Evolutionary conservation across 1,140 invertebrate genomes (phyloP), one percentile per base, ranked within the genome.

Genomic region (Proctacanthus coquilletti): DNA sequence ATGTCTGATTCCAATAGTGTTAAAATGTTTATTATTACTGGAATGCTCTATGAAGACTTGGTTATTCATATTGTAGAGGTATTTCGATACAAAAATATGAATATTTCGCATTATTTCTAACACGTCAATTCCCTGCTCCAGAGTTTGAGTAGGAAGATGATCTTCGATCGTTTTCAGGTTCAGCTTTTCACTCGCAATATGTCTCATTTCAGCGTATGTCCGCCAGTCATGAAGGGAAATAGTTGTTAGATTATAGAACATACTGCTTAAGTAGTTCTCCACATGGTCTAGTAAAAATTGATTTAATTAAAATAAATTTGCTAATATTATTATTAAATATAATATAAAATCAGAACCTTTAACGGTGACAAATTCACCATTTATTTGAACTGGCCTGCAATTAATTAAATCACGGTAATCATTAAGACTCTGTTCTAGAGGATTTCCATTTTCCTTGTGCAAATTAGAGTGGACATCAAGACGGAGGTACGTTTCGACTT

Each of bases 71-170:
- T 98, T 98, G 56, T 99, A 99, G 10, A 84, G 62, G 63, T 92
- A 98, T 43, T 83, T 82, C 0, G 84, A 77, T 4, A 97, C 92
- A 66, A 98, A 99, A 4, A 88, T 75, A 48, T 94, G 79, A 38
- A 98, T 92, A 51, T 98, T 96, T 31, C 92, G 68, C 84, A 97
- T 97, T 31, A 98, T 94, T 66, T 96, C 87, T 23, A 99, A 63
- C 3, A 98, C 86, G 68, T 98, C 95, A n/a, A 97, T 63, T 27
- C 95, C 95, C 71, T 94, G 92, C 60, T 98, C 93, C 27, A 98
- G 66, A 3, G 88, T 94, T 63, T 98, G 91, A 48, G 87, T 93
- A 6, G 95, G 95, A 25, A 99, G 66, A 61, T 93, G 80, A 53
- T 93, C 84, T 52, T 94, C 83, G 3, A 89, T 72, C 1, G 87